Evolutionary conservation across 2,797 vertebrate species (phyloP).

Genomic region (Clarias pachynema): DNA sequence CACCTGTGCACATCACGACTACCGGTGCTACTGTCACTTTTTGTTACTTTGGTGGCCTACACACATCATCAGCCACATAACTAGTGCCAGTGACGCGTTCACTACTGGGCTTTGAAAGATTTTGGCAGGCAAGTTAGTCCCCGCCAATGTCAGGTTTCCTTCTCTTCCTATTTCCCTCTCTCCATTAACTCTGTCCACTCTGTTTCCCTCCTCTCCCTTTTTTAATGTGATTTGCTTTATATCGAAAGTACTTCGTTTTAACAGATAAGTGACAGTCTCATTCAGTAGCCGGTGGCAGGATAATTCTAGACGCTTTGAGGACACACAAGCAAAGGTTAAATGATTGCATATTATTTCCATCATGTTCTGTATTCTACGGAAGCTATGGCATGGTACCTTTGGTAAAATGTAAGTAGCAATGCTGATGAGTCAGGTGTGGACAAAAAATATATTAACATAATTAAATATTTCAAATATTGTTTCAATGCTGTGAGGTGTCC

Average conservation of each 20-base stretch:
- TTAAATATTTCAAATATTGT: neutral
- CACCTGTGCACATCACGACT: constrained; percentile 51
- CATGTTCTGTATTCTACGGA: neutral
- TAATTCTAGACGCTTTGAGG: neutral
- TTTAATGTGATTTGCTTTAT: constrained; percentile 22
- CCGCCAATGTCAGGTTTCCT: neutral
- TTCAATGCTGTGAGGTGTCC: neutral
- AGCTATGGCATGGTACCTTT: neutral
- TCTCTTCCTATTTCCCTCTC: neutral
- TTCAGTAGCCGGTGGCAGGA: constrained; percentile 27
- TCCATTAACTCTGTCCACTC: neutral
- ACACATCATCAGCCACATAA: constrained; percentile 29
- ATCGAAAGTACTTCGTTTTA: constrained; percentile 19
- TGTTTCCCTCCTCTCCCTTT: neutral
- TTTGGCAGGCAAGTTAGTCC: constrained; percentile 20
- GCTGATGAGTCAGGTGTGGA: no score
- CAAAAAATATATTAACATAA: neutral
- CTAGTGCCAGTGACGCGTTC: constrained; percentile 8
- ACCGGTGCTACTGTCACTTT: constrained; percentile 47
- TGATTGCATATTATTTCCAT: neutral
- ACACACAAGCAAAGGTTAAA: neutral
- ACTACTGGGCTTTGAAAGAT: neutral
- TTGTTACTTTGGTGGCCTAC: constrained; percentile 42
- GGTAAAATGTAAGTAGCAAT: neutral
- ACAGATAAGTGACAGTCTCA: constrained; percentile 17